Base-by-base conservation (phyloP, 2,113 vertebrate species). In the Lepus timidus region DNA sequence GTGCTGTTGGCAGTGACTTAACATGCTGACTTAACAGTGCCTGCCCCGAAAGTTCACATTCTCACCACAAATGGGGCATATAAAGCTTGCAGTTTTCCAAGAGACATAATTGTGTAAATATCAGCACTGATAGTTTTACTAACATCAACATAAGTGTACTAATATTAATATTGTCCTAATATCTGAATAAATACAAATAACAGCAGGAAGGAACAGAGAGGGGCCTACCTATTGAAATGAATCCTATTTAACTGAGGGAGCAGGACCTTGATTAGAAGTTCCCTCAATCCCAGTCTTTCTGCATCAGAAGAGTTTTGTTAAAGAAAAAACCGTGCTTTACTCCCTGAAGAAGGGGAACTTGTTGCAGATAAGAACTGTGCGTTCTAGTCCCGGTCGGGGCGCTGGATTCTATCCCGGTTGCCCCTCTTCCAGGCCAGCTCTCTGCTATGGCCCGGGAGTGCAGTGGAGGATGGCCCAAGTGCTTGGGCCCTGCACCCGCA, bases 171-270 rank as follows among this genome's bases (percentile, higher is more conserved):
- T 52, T 80, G 58, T 68, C n/a, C 25, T 58, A 61, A n/a, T 76
- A 58, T 71, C 70, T 27, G 51, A 94, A 90, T 49, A 93, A 93
- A 74, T 75, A 55, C 14, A 44, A 62, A 79, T 75, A 62, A 31
- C 61, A 58, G n/a, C 82, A 39, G 6, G 61, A 52, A 92, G 36
- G 12, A 68, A 49, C 5, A 71, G 55, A 88, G 27, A 44, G 23
- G 12, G 36, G 79, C 8, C 55, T 12, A 90, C 36, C 49, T 6
- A 20, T 16, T 65, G 55, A 44, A 44, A 44, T 14, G 14, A 85
- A 44, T 3, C 2, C 36, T 68, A 82, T 23, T 58, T 87, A 85
- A 76, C 55, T 31, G 64, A 95, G 67, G 31, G 58, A 49, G 61
- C n/a, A 87, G 44, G 90, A 71, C 36, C 71, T 25, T 19, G 8